These are phyloP conservation scores for Caenorhabditis inopinata DNA, from an alignment of 1,140 invertebrate species.

Conservation along the genomic window DNA sequence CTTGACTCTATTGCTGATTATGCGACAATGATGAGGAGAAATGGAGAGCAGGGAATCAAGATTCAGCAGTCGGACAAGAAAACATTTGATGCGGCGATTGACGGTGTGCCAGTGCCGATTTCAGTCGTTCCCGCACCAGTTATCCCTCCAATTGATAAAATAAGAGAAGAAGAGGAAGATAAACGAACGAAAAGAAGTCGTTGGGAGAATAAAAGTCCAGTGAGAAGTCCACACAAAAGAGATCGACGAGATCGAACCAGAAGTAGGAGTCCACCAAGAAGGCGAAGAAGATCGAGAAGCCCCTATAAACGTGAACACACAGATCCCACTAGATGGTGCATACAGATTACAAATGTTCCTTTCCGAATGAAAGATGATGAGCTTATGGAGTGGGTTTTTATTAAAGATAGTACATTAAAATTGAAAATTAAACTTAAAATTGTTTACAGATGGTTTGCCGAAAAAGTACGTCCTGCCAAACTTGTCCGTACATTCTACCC, in stretches of 20 bases:
- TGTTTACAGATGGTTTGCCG: conserved; percentile 42
- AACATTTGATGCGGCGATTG: conserved; percentile 31
- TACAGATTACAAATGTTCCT: conserved; percentile 40
- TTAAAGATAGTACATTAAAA: too few relatives aligned
- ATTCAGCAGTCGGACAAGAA: conserved; percentile 36
- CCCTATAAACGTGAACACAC: neutral
- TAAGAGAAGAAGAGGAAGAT: neutral
- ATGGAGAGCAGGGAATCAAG: conserved; percentile 40
- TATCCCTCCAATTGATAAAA: neutral
- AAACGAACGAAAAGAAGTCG: neutral
- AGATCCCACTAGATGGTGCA: conserved; percentile 40
- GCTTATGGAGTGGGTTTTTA: conserved; percentile 25
- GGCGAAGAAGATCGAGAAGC: conserved; percentile 16
- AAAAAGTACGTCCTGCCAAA: conserved; percentile 20
- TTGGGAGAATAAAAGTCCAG: neutral
- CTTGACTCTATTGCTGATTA: conserved; percentile 24
- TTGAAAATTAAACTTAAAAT: too few relatives aligned
- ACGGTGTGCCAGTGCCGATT: conserved; percentile 8
- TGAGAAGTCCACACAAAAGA: neutral
- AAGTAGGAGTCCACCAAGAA: conserved; percentile 7
- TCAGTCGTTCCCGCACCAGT: neutral
- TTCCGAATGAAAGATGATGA: conserved; percentile 39
- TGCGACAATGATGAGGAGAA: neutral
- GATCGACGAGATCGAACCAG: neutral
- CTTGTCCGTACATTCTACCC: conserved; percentile 37